These are phyloP conservation scores for Holothuria leucospilota DNA, from an alignment of 53 echinoderm and acorn worm genomes.

Conservation along the genomic window DNA sequence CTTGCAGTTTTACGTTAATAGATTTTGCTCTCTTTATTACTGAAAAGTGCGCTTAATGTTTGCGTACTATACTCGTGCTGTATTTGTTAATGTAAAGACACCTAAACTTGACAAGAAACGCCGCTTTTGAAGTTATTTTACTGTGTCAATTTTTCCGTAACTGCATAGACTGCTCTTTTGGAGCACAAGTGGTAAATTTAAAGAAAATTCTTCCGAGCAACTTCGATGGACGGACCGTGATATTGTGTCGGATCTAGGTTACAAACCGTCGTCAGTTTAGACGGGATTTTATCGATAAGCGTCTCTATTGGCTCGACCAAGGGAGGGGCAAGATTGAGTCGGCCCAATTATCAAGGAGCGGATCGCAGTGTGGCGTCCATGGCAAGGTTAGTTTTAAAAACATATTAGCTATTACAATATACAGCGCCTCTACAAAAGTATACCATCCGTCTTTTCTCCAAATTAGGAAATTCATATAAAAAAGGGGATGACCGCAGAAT, in stretches of 20 bases:
- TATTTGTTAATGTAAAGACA: no score
- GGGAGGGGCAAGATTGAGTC: slow-evolving; percentile 82
- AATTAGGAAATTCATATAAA: no score
- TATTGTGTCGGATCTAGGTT: slow-evolving; percentile 50
- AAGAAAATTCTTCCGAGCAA: slow-evolving; percentile 68
- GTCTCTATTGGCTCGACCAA: slow-evolving; percentile 90
- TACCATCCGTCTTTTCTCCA: no score
- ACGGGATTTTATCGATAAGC: slow-evolving; percentile 82
- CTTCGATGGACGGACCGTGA: slow-evolving; percentile 69
- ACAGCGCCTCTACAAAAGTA: no score
- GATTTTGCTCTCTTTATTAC: no score
- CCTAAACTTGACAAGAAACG: no score
- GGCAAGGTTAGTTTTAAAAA: slow-evolving; percentile 63
- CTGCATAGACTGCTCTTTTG: slow-evolving; percentile 72
- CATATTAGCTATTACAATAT: neutral
- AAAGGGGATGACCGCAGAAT: no score
- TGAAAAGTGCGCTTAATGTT: no score
- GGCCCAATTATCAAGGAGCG: slow-evolving; percentile 66
- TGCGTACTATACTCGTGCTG: no score
- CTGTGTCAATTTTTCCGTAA: no score
- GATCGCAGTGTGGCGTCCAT: slow-evolving; percentile 54
- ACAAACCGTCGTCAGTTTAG: slow-evolving; percentile 64
- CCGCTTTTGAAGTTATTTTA: no score
- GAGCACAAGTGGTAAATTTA: slow-evolving; percentile 67
- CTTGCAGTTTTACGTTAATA: no score